phyloP scores from a whole-genome alignment of 2,113 vertebrate genomes.

The Centropus bengalensis region DNA sequence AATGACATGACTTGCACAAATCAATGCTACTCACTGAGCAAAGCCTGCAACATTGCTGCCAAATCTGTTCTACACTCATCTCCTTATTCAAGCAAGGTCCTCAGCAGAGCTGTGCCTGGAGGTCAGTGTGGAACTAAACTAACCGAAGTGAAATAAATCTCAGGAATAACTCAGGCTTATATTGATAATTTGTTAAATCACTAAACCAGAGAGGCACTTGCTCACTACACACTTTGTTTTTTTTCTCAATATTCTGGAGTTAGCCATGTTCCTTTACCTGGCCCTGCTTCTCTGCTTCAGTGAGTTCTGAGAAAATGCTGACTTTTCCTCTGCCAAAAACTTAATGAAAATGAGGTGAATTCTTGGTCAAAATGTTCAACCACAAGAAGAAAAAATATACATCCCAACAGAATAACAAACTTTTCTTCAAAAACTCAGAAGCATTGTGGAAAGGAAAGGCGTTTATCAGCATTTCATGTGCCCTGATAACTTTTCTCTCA shows the following conservation, averaged over 20 bases:
- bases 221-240: neutral
- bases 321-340: neutral
- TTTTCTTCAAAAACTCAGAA: neutral
- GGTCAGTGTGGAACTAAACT: neutral
- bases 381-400: neutral
- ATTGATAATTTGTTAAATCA: neutral
- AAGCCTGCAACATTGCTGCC: neutral
- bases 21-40: neutral
- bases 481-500: neutral
- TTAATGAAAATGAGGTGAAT: neutral
- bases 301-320: neutral
- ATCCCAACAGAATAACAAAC: neutral
- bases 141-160: neutral
- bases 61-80: neutral
- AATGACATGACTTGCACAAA: neutral
- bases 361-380: neutral
- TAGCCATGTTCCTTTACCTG: neutral
- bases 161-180: neutral
- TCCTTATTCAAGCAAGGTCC: neutral
- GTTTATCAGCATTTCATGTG: neutral
- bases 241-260: neutral
- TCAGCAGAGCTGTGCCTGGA: neutral
- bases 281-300: neutral
- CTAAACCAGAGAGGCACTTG: neutral
- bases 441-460: accelerated